Evolutionary conservation across 2,797 vertebrate genomes (phyloP), one percentile per base, ranked within the genome.

Genomic region (Phrynocephalus forsythii): DNA sequence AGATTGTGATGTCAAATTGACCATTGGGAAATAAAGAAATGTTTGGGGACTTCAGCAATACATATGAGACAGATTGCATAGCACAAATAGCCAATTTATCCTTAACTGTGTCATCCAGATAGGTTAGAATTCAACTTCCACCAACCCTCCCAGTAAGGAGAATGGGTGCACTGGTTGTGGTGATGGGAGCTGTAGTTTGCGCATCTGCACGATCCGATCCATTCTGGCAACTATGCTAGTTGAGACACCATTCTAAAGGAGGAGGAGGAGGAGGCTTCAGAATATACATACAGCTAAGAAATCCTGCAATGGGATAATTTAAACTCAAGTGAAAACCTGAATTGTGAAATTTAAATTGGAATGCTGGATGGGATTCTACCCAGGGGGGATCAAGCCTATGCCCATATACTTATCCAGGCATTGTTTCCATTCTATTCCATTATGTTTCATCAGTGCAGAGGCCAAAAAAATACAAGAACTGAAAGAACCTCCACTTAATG

Each of bases 381-480:
- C n/a, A 83, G 30, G 82, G 11, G 0, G 87, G 85, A 86, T 3
- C 52, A 87, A 87, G 78, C 85, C 68, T 1, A 71, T 84, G 78
- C 0, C 22, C 48, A 87, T 85, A 69, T 86, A n/a, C 82, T 75
- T 22, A 90, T 80, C 90, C 75, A 71, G 44, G 80, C 33, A 86
- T 48, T 63, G 88, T 91, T 94, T 92, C 94, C 94, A 92, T 93
- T 24, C 90, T 92, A 87, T 91, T 90, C 83, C 93, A 92, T 93
- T 89, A 89, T 87, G 88, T 84, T 90, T 90, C 94, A 94, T 94
- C 92, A 87, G 89, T 91, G 94, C 91, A 93, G 93, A 93, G 93
- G 11, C 60, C 60, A 63, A 94, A 91, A 91, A 88, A 84, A 87
- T 92, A 71, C 86, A 89, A 88, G 83, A 92, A 15, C 33, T 79